Base-by-base conservation (phyloP, 2,888 invertebrate genomes). In the Protonemura montana region DNA sequence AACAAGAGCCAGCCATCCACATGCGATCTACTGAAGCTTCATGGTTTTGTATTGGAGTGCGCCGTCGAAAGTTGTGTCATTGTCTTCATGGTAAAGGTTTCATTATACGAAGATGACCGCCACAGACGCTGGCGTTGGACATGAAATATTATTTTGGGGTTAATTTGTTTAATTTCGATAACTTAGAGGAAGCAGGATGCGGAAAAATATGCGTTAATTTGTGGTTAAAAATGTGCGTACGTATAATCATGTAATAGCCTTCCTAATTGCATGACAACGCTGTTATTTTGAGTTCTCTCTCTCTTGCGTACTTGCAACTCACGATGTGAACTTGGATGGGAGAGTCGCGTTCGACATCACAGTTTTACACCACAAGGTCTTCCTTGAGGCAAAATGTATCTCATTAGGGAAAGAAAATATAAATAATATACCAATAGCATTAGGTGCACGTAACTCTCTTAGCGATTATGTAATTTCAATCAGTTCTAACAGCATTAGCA, bases 51-150 rank as follows among this genome's bases (percentile, higher is more conserved):
- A 59, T 21, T 21, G 21, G 59, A 59, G 16, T 59, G 2, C 21
- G 59, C 59, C 59, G 59, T 21, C 59, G 59, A 59, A 59, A 59
- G 59, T 59, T 59, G 59, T 59, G 59, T 59, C 59, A 59, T 59
- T 59, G 59, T 59, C 59, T 59, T 10, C 59, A 2, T 2, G 59
- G 35, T 6, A 59, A 13, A 59, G 59, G 59, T 59, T 59, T 59
- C 7, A 59, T 59, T 59, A 2, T 13, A 59, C 10, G 13, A 16
- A 21, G 59, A 35, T 35, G 10, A 35, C 3, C 3, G 35, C 35
- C 3, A 35, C 35, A 3, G 35, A 35, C 35, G 10, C 10, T 35
- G 3, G 13, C 59, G 13, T 59, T 21, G 59, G 16, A 1, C 6
- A 2, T 59, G 7, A 59, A 59, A 21, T 59, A 35, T 59, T 7